Evolutionary conservation across 2,113 vertebrate species (phyloP), one percentile per base, ranked within the genome.

Genomic region (Brachypodius melanocephalos): DNA sequence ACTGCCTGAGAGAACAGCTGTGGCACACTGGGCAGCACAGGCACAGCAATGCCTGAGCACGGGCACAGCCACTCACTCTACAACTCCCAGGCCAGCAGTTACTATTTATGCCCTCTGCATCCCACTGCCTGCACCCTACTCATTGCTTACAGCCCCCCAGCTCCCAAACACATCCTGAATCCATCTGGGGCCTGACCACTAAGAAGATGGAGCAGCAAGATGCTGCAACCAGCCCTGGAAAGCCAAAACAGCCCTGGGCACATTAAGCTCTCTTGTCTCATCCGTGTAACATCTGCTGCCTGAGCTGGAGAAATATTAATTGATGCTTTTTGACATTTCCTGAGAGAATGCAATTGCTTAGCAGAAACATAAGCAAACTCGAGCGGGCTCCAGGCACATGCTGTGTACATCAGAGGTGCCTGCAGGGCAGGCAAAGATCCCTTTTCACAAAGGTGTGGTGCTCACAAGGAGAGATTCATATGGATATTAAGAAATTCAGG

Each of bases 291-390:
- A 73, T 69, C 89, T 78, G 89, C 63, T 90, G 80, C 86, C 76
- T 10, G 7, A 83, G 89, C 51, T 74, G 63, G n/a, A 93, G 61
- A 51, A 87, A 91, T 20, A 80, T 42, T 76, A 84, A 94, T 54
- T 89, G 86, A 83, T 83, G 86, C 49, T 88, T 95, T 89, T 46
- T 92, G 77, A 96, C 84, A 67, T 77, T 77, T 84, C 77, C 57
- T 26, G 38, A 59, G 65, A 77, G 52, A 82, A 94, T 8, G 59
- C 25, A 62, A 21, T 10, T 0, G 1, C 57, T 78, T 26, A 51
- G 52, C 40, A 77, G 74, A 83, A 92, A 57, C 14, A 62, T 40
- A 21, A 91, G 74, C 69, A 52, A 89, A 68, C 0, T 2, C 6
- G 1, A 29, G 63, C 20, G 1, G 76, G 84, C 80, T 94, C n/a